Evolutionary conservation across 2,797 vertebrate species (phyloP).

Genomic region (Morus bassanus): DNA sequence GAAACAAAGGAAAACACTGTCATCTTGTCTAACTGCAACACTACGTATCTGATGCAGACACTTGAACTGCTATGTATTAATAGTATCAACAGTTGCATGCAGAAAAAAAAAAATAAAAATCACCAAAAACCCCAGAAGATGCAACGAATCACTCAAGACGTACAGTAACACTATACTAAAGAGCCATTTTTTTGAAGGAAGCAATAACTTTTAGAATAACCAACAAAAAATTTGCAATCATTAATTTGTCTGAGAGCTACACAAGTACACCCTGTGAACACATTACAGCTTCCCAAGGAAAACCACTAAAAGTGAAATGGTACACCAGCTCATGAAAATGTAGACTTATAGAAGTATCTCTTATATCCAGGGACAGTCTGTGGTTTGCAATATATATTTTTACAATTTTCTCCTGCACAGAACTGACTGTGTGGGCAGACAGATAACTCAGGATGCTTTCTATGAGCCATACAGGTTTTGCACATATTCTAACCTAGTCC

Average conservation of each 20-base stretch:
- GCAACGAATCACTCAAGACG: not conserved
- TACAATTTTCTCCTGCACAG: not conserved
- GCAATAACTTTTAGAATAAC: not conserved
- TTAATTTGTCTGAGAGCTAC: not conserved
- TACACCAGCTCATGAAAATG: not conserved
- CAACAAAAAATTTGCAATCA: not conserved
- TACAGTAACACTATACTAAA: not conserved
- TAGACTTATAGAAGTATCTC: not conserved
- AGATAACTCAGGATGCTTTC: not conserved
- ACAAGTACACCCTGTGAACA: not conserved
- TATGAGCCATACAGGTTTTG: not conserved
- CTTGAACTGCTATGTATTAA: not conserved
- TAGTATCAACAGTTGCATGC: not conserved
- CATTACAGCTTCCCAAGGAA: not conserved
- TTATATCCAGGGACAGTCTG: fast-evolving
- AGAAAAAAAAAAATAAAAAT: not conserved
- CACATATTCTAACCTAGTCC: not conserved
- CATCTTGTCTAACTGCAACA: not conserved
- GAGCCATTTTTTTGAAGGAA: not conserved
- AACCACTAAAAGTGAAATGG: not conserved
- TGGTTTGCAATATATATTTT: not conserved
- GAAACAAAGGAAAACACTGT: not conserved
- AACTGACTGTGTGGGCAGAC: not conserved
- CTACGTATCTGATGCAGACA: not conserved
- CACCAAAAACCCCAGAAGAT: not conserved